Evolutionary conservation across 2,888 invertebrate species (phyloP), one percentile per base, ranked within the genome.

Genomic region (Coremacera marginata): DNA sequence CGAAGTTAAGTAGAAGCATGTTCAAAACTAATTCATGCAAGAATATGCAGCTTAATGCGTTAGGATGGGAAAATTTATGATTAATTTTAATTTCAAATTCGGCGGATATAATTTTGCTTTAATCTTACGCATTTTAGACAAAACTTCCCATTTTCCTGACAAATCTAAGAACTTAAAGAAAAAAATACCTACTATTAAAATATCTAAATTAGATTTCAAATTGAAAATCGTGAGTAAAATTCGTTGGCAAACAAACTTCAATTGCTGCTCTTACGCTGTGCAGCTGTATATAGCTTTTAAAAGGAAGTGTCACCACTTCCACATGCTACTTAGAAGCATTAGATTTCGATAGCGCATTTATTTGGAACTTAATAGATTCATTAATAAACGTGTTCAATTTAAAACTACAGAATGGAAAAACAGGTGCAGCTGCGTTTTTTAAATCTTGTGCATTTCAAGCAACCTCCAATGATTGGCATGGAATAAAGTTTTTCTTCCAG

Each of bases 1-100:
- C 75, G 57, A 75, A 78, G 77, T 80, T 78, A 80, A 80, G 70
- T 78, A 75, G 55, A 78, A 37, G 75, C 72, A 63, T 49, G 44
- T 44, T 63, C 14, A 44, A 74, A 79, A 79, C 75, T 79, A 75
- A 78, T 77, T 75, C 76, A 19, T 37, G 19, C 67, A 31, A 77
- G 57, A 51, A 76, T 71, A 70, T 68, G 75, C 75, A 67, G 49
- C 27, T 19, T 19, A 44, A 51, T 51, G 70, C 67, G 3, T 27
- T 7, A 44, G 44, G 14, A 44, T 44, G 44, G 14, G 1, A 44
- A 44, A 37, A 3, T 37, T 37, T 8, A 8, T 37, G 5, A 7
- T 37, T 37, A 1, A 44, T 44, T 11, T 44, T 1, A 44, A 14
- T 44, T 44, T 44, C 2, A 3, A 44, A 14, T 11, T 11, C 14